These are phyloP conservation scores for Panagrolaimus sp. DNA, from an alignment of 1,140 invertebrate species.

Conservation along the genomic window DNA sequence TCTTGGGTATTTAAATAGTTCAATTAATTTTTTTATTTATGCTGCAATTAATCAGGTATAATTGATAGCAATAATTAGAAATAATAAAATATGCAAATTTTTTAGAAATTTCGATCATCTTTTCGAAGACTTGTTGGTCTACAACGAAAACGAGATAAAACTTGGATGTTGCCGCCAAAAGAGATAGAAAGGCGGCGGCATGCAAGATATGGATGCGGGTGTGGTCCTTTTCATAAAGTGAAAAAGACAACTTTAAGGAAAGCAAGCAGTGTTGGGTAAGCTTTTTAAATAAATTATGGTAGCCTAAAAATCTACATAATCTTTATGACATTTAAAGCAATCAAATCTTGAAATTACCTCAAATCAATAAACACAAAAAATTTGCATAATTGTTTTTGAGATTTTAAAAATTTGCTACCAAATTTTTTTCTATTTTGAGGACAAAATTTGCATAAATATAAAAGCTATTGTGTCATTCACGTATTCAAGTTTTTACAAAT, in stretches of 20 bases:
- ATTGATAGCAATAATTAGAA: neutral
- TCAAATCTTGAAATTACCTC: no score
- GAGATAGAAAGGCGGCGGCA: constrained; percentile 21
- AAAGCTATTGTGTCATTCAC: no score
- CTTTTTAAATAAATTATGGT: no score
- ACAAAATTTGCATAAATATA: no score
- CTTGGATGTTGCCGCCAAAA: constrained; percentile 56
- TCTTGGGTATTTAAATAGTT: constrained; percentile 56
- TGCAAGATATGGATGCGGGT: constrained; percentile 30
- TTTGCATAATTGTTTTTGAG: no score
- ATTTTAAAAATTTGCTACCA: no score
- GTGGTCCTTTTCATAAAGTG: constrained; percentile 46
- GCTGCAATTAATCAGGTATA: constrained; percentile 58
- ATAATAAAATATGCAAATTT: constrained; percentile 15
- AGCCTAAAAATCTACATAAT: no score
- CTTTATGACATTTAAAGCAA: no score
- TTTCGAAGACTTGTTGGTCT: constrained; percentile 54
- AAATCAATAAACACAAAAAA: no score
- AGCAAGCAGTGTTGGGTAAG: constrained; percentile 49
- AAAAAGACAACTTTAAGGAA: constrained; percentile 45
- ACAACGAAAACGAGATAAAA: constrained; percentile 36
- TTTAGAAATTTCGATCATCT: constrained; percentile 57
- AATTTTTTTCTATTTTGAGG: no score
- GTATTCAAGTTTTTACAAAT: no score
- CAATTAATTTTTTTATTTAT: constrained; percentile 58